Conservation (phyloP, 2,888 invertebrate species). For the Cheilosia scutellata region DNA sequence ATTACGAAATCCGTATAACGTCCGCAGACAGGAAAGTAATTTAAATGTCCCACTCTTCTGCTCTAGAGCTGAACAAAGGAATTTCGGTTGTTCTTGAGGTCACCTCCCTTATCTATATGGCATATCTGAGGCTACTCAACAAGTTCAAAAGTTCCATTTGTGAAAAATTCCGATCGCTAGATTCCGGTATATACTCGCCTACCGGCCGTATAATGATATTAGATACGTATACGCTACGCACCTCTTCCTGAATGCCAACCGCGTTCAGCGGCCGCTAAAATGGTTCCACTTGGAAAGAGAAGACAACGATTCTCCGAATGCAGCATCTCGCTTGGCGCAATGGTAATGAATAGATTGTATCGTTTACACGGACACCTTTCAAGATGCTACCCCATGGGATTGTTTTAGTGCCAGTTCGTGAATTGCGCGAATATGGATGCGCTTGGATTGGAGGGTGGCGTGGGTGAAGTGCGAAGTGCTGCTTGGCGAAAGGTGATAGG, state of each 20-base stretch:
- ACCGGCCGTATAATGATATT: slow-evolving; percentile 23
- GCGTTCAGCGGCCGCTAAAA: slow-evolving; percentile 47
- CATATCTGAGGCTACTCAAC: not conserved
- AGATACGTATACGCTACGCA: slow-evolving; percentile 45
- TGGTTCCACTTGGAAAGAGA: slow-evolving; percentile 45
- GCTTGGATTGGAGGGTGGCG: slow-evolving; percentile 18
- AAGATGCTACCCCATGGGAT: slow-evolving; percentile 61
- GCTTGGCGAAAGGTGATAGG: slow-evolving; percentile 38
- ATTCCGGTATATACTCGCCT: slow-evolving; percentile 28
- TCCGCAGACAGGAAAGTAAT: slow-evolving; percentile 7
- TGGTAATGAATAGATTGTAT: slow-evolving; percentile 74
- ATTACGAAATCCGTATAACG: slow-evolving; percentile 47
- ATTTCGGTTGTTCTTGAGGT: slow-evolving; percentile 44
- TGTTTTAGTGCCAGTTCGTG: slow-evolving; percentile 62
- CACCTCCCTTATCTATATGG: not conserved
- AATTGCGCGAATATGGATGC: slow-evolving; percentile 42
- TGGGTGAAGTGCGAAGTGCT: slow-evolving; percentile 58
- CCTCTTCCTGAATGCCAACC: slow-evolving; percentile 55
- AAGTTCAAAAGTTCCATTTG: slow-evolving; percentile 6
- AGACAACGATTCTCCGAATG: slow-evolving; percentile 25
- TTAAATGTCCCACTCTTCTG: slow-evolving; percentile 14
- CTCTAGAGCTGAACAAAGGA: slow-evolving; percentile 18
- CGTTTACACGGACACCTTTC: slow-evolving; percentile 72
- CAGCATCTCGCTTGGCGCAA: slow-evolving; percentile 25
- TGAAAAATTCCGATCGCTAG: slow-evolving; percentile 13